phyloP scores from a whole-genome alignment of 2,113 vertebrate species.

The Gasterosteus aculeatus region DNA sequence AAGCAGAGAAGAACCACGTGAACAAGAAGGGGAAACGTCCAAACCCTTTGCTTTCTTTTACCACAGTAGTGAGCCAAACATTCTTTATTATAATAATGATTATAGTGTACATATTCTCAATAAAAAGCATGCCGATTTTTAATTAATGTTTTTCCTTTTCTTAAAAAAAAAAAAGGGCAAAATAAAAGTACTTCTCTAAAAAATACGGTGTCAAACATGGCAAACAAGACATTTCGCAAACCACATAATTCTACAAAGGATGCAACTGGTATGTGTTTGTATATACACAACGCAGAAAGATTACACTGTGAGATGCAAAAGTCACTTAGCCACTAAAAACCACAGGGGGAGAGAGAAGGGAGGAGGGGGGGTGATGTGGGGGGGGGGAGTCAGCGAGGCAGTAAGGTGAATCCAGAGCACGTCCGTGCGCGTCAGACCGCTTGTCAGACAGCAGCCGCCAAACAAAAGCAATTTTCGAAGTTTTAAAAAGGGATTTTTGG shows the following conservation, averaged over 20 bases:
- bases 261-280: slow-evolving; percentile 74
- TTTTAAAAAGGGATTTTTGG: background rate
- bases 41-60: slow-evolving; percentile 73
- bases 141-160: slow-evolving; percentile 21
- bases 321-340: slow-evolving; percentile 69
- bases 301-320: slow-evolving; percentile 78
- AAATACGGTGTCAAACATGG: slow-evolving; percentile 73
- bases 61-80: slow-evolving; percentile 76
- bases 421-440: slow-evolving; percentile 54
- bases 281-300: slow-evolving; percentile 72
- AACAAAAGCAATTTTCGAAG: background rate
- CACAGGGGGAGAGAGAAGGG: slow-evolving; percentile 36
- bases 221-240: slow-evolving; percentile 77
- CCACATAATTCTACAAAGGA: slow-evolving; percentile 74
- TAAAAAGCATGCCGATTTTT: slow-evolving; percentile 77
- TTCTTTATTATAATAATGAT: slow-evolving; percentile 79
- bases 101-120: slow-evolving; percentile 75
- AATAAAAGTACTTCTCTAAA: slow-evolving; percentile 73
- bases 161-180: slow-evolving; percentile 52
- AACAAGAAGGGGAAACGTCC: slow-evolving; percentile 74
- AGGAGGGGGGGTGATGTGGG: slow-evolving; percentile 10
- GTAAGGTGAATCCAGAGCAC: slow-evolving; percentile 47
- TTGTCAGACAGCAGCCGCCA: slow-evolving; percentile 48
- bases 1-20: slow-evolving; percentile 69
- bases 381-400: slow-evolving; percentile 33